A percentile compares a stretch with the other conserved stretches of the same genome.
These are phyloP conservation scores for Papilio elwesi DNA, from an alignment of 2,888 invertebrate species.

Conservation along the genomic window DNA sequence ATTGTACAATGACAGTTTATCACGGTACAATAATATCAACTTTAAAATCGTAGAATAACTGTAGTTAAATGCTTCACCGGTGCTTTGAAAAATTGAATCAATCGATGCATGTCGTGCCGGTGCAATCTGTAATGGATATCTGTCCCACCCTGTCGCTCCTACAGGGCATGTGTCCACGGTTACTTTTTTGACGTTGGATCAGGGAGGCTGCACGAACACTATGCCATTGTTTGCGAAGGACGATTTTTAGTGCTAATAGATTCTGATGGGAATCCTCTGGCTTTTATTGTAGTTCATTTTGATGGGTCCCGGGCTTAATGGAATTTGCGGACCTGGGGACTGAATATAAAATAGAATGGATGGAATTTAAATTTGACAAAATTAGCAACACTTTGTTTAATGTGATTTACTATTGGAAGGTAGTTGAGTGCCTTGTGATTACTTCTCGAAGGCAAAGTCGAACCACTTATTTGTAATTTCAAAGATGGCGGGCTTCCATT, in stretches of 20 bases:
- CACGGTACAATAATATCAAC: too few species aligned
- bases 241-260: conserved; percentile 63
- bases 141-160: conserved; percentile 12
- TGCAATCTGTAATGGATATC: conserved; percentile 38
- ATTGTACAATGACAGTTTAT: too few species aligned
- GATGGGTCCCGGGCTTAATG: conserved; percentile 48
- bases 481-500: too few species aligned
- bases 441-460: too few species aligned
- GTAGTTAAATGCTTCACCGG: conserved; percentile 3
- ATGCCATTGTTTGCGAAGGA: conserved; percentile 55
- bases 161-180: conserved; percentile 5
- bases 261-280: conserved; percentile 46
- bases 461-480: too few species aligned
- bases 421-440: too few species aligned
- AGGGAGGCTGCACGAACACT: neutral
- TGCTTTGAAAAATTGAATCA: conserved; percentile 20
- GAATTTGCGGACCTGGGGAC: conserved; percentile 42
- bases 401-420: too few species aligned
- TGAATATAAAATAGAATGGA: neutral
- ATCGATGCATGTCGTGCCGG: conserved; percentile 3
- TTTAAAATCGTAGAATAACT: neutral
- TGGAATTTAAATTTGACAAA: too few species aligned
- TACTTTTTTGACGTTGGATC: conserved; percentile 22
- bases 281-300: conserved; percentile 13
- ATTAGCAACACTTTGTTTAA: too few species aligned